phyloP scores from a whole-genome alignment of 2,888 invertebrate species.

The Andrena bucephala region DNA sequence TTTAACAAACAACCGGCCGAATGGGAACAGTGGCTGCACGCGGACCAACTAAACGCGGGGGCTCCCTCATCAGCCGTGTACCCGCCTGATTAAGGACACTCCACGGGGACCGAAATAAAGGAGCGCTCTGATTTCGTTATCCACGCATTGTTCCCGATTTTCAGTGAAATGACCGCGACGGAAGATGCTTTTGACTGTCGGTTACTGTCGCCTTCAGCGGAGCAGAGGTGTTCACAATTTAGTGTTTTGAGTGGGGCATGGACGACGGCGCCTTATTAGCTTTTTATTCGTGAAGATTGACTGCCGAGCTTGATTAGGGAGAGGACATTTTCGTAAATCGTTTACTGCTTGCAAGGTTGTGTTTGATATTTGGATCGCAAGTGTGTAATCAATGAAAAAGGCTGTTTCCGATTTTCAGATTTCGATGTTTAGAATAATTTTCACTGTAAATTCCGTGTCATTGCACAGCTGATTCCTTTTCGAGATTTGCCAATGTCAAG shows the following conservation, averaged over 20 bases:
- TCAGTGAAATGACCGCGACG: conserved; percentile 13
- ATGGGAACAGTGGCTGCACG: conserved; percentile 34
- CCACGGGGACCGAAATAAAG: conserved; percentile 45
- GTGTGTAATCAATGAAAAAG: no score
- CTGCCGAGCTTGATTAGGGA: no score
- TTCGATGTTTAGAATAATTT: no score
- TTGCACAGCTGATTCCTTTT: not conserved
- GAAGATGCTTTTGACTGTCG: not conserved
- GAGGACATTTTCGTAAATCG: no score
- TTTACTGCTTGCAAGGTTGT: no score
- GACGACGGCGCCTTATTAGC: no score
- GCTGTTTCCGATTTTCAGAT: no score
- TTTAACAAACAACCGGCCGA: conserved; percentile 77
- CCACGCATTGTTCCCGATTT: conserved; percentile 46
- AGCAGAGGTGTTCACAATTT: not conserved
- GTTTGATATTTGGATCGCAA: no score
- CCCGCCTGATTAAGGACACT: conserved; percentile 59
- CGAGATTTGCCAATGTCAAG: not conserved
- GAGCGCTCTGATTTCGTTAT: conserved; percentile 48
- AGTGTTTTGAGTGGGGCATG: no score
- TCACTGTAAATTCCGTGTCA: no score
- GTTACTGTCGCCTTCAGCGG: not conserved
- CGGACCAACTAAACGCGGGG: conserved; percentile 33
- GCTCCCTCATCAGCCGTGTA: conserved; percentile 26
- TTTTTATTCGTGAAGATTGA: no score